phyloP scores from a whole-genome alignment of 2,113 vertebrate species.

The Eublepharis macularius region DNA sequence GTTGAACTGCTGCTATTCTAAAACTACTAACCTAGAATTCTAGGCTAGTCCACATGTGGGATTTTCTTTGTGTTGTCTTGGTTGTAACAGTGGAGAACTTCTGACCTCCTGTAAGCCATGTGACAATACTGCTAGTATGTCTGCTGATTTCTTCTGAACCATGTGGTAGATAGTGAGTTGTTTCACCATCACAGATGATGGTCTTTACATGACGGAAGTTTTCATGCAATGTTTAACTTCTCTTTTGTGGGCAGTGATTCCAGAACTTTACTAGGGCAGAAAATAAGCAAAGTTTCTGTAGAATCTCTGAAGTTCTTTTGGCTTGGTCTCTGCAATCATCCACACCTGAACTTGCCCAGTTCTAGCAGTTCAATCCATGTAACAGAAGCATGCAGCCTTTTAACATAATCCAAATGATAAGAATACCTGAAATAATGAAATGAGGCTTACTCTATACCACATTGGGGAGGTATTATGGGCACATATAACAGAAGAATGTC shows the following conservation, averaged over 20 bases:
- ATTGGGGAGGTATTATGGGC: too few species aligned
- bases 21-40: not conserved
- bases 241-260: not conserved
- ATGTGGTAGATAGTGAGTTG: not conserved
- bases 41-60: not conserved
- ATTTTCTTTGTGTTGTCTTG: not conserved
- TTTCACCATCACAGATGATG: not conserved
- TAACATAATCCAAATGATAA: too few species aligned
- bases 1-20: not conserved
- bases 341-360: too few species aligned
- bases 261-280: not conserved
- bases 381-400: too few species aligned
- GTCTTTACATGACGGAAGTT: too few species aligned
- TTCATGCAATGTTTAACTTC: too few species aligned
- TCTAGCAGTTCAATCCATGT: too few species aligned
- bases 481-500: too few species aligned
- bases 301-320: not conserved
- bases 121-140: not conserved
- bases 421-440: too few species aligned
- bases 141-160: not conserved
- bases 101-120: not conserved
- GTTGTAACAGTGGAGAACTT: not conserved
- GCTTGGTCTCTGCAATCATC: too few species aligned
- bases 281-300: not conserved
- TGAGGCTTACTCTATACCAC: too few species aligned